These are phyloP conservation scores for Spinus olivaceus DNA, from an alignment of 2,797 vertebrate genomes.

Conservation along the genomic window DNA sequence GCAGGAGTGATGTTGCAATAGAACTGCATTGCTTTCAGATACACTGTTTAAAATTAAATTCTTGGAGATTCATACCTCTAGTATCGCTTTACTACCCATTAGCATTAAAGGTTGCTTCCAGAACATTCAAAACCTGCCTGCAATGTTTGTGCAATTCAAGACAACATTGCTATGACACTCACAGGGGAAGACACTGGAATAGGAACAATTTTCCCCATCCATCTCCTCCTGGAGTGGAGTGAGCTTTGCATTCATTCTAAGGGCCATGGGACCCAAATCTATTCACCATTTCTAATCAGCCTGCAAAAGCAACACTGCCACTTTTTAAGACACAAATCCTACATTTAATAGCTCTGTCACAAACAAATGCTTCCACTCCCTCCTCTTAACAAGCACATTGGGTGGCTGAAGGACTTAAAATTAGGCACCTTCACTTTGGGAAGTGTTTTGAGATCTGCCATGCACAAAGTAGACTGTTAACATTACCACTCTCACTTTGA, in stretches of 20 bases:
- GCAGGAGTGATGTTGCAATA: conserved; percentile 9
- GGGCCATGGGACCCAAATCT: neutral
- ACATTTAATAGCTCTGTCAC: neutral
- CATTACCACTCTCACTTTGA: neutral
- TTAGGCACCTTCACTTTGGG: neutral
- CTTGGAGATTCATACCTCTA: conserved; percentile 1
- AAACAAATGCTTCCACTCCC: neutral
- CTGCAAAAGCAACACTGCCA: neutral
- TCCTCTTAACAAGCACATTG: neutral
- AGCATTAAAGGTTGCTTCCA: neutral
- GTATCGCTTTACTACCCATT: neutral
- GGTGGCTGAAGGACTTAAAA: neutral
- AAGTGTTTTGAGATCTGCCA: conserved; percentile 2
- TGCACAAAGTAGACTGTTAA: neutral
- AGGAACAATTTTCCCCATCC: neutral
- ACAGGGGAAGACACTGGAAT: neutral
- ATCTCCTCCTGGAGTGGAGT: neutral
- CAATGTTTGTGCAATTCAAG: neutral
- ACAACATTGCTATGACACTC: neutral
- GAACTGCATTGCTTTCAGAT: neutral
- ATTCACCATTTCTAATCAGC: neutral
- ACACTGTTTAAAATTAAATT: conserved; percentile 32
- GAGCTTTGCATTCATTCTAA: neutral
- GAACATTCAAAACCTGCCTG: neutral
- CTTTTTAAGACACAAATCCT: neutral